Evolutionary conservation across 1,140 invertebrate species (phyloP).

Genomic region (Drosophila kepulauana): DNA sequence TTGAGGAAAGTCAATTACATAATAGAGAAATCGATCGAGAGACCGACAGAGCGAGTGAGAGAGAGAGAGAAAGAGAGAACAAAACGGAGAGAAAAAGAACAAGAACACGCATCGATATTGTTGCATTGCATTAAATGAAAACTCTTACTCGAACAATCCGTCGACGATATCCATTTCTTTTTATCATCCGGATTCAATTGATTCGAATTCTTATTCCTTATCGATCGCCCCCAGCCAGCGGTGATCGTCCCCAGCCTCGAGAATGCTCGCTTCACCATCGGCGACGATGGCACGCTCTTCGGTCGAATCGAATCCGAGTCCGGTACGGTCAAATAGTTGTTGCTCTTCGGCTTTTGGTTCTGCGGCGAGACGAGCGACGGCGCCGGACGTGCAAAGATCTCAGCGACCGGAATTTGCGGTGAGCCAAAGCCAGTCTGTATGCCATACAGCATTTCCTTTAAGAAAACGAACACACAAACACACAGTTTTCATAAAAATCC

Average conservation of each 20-base stretch:
- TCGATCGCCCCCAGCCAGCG: constrained; percentile 94
- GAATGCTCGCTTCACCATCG: constrained; percentile 97
- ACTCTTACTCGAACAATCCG: constrained; percentile 94
- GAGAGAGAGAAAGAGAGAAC: constrained; percentile 47
- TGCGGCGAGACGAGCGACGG: constrained; percentile 93
- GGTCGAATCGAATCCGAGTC: constrained; percentile 89
- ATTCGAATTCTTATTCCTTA: constrained; percentile 90
- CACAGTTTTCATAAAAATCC: no score
- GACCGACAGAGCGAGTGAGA: constrained; percentile 47
- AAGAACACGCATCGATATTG: constrained; percentile 84
- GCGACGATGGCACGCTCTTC: constrained; percentile 96
- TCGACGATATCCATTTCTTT: constrained; percentile 96
- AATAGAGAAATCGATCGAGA: constrained; percentile 13
- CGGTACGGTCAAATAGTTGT: constrained; percentile 95
- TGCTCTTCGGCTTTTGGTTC: constrained; percentile 92
- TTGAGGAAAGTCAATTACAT: constrained; percentile 5
- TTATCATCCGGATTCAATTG: constrained; percentile 93
- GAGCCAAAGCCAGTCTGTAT: constrained; percentile 97
- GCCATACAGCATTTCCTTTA: constrained; percentile 96
- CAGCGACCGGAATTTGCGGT: constrained; percentile 95
- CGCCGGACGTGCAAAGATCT: constrained; percentile 93
- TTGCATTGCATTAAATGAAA: constrained; percentile 75
- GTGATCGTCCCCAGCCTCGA: constrained; percentile 94
- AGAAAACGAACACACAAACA: not conserved
- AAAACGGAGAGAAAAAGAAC: constrained; percentile 56